A percentile compares a stretch with the other conserved stretches of the same genome.
Evolutionary conservation across 2,888 invertebrate genomes (phyloP).

Genomic region (Andrena hattorfiana): DNA sequence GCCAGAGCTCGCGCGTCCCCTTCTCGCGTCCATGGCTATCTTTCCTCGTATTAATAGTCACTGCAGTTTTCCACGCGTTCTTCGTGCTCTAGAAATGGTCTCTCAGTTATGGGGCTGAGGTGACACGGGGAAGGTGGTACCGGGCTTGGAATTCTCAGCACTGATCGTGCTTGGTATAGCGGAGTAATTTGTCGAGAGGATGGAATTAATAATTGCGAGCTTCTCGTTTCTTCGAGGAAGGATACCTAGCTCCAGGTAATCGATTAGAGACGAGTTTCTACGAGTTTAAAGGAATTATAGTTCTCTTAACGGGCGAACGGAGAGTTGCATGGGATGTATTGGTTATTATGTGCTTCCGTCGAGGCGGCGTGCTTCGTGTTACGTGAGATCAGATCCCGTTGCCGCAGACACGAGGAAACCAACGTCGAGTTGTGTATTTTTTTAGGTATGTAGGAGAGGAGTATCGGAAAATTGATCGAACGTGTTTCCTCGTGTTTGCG

Average conservation of each 20-base stretch:
- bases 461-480: not conserved
- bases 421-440: not conserved
- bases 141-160: too few relatives aligned
- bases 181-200: too few relatives aligned
- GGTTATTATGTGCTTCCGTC: slow-evolving; percentile 58
- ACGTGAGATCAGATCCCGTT: slow-evolving; percentile 36
- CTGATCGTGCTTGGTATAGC: too few relatives aligned
- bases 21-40: not conserved
- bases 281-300: slow-evolving; percentile 25
- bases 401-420: not conserved
- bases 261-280: slow-evolving; percentile 34
- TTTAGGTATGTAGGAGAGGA: not conserved
- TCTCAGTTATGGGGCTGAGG: not conserved
- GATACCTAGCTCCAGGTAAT: slow-evolving; percentile 1
- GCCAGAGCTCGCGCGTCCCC: slow-evolving; percentile 11
- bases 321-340: slow-evolving; percentile 50
- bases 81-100: not conserved
- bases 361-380: slow-evolving; percentile 34
- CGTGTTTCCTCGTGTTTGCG: slow-evolving; percentile 18
- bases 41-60: slow-evolving; percentile 34
- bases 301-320: slow-evolving; percentile 37
- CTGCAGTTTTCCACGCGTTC: not conserved
- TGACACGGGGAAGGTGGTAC: not conserved
- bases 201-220: too few relatives aligned
- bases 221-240: not conserved